Evolutionary conservation across 2,113 vertebrate genomes (phyloP).

Genomic region (Etheostoma cragini): DNA sequence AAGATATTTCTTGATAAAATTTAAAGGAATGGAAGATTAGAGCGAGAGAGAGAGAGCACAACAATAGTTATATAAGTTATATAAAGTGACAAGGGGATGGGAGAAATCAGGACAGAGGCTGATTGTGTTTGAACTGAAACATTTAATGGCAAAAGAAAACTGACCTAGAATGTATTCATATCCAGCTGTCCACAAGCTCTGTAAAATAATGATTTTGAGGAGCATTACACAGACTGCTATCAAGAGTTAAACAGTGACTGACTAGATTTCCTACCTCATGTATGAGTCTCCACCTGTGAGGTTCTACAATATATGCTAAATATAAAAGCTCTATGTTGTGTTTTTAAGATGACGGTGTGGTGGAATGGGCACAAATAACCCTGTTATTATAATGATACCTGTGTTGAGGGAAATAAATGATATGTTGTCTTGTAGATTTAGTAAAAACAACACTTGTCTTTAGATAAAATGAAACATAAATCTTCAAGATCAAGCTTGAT

Average conservation of each 20-base stretch:
- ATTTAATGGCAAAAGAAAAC: background rate
- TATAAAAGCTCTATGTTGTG: background rate
- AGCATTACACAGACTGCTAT: background rate
- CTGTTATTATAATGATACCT: background rate
- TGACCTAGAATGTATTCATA: conserved; percentile 5
- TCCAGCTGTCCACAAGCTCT: background rate
- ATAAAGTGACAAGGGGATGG: background rate
- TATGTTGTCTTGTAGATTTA: conserved; percentile 1
- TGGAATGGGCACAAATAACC: background rate
- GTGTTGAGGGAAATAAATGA: background rate
- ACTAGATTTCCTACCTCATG: background rate
- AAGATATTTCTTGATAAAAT: conserved; percentile 9
- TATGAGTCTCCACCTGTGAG: background rate
- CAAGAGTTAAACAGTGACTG: background rate
- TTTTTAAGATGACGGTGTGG: background rate
- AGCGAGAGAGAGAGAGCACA: background rate
- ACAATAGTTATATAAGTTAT: conserved; percentile 29
- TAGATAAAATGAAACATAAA: background rate
- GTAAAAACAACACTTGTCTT: background rate
- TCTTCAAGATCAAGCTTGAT: background rate
- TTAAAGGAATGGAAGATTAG: background rate
- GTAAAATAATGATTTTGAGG: background rate
- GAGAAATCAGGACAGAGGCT: conserved; percentile 42
- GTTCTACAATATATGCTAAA: background rate
- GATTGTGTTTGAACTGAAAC: background rate